Conservation (phyloP, 2,888 invertebrate genomes). For the Xanthia icteritia region DNA sequence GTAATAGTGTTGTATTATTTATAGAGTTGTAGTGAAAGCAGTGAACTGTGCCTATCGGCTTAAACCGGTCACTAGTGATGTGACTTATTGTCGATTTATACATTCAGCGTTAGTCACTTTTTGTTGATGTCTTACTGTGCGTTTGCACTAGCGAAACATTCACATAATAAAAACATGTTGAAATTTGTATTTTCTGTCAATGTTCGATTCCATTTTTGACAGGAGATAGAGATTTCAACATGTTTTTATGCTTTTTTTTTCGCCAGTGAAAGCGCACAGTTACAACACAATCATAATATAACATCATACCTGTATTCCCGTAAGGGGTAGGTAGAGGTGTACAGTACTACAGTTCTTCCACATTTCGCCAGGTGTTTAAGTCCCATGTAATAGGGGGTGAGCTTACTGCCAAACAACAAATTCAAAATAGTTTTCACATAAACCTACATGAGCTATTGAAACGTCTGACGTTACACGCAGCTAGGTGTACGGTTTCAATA, state of each 20-base stretch:
- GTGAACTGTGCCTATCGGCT: constrained; percentile 16
- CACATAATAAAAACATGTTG: too few relatives aligned
- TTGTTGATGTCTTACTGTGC: background rate
- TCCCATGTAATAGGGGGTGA: background rate
- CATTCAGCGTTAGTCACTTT: background rate
- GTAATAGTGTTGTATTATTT: constrained; percentile 15
- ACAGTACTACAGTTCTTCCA: background rate
- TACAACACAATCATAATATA: background rate
- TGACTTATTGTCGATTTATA: constrained; percentile 7
- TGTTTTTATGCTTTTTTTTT: too few relatives aligned
- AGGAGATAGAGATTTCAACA: too few relatives aligned
- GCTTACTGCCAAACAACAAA: background rate
- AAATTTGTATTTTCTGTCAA: too few relatives aligned
- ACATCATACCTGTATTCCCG: background rate
- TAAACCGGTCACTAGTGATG: constrained; percentile 55
- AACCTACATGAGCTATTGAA: background rate
- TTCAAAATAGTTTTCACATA: background rate
- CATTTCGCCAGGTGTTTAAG: background rate
- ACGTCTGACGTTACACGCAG: background rate
- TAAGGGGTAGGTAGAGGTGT: background rate
- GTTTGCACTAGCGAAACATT: too few relatives aligned
- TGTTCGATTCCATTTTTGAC: too few relatives aligned
- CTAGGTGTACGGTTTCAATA: background rate
- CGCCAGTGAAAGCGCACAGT: too few relatives aligned
- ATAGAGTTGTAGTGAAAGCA: constrained; percentile 47